Evolutionary conservation across 2,888 invertebrate species (phyloP).

Genomic region (Tenthredo scrophulariae): DNA sequence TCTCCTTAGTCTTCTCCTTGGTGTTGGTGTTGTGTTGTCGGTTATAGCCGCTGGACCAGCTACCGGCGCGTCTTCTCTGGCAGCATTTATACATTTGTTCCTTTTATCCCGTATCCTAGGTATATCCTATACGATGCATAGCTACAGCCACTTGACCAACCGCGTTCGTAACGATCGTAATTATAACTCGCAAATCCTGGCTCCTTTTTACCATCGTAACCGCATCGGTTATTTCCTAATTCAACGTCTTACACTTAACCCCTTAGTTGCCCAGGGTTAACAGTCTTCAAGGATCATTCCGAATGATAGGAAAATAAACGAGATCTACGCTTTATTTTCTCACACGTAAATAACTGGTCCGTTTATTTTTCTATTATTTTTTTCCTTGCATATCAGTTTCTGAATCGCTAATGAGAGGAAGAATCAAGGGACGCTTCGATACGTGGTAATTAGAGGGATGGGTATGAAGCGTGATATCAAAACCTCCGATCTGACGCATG

Average conservation of each 20-base stretch:
- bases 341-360: not conserved
- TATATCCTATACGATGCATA: not conserved
- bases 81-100: constrained; percentile 1
- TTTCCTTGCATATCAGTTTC: not conserved
- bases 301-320: not conserved
- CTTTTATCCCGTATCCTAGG: not conserved
- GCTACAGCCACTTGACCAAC: not conserved
- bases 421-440: not conserved
- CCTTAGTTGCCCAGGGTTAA: not conserved
- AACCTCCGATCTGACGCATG: not conserved
- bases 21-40: constrained; percentile 9
- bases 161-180: constrained; percentile 34
- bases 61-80: constrained; percentile 6
- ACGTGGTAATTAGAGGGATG: not conserved
- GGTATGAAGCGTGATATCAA: not conserved
- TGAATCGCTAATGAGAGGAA: not conserved
- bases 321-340: not conserved
- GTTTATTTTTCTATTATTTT: not conserved
- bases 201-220: constrained; percentile 12
- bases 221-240: not conserved
- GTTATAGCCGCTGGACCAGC: not conserved
- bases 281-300: not conserved
- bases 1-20: not conserved
- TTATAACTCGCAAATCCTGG: constrained; percentile 40
- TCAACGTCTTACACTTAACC: constrained; percentile 13